These are phyloP conservation scores for Ptilonorhynchus violaceus DNA, from an alignment of 2,113 vertebrate genomes.

Conservation along the genomic window DNA sequence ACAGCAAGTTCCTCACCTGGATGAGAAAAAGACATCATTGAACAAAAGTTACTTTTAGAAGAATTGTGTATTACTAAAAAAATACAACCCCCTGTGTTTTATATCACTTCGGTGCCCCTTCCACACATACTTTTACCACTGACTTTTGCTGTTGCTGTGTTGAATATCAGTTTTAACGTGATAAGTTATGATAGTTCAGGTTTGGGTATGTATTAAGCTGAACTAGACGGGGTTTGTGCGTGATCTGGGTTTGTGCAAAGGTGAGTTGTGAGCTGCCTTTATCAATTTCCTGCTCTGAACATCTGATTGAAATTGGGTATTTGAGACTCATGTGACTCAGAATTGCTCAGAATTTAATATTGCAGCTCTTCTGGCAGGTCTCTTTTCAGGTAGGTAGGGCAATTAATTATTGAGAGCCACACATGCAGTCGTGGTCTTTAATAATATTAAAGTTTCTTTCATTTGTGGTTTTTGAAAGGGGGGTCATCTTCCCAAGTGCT, in stretches of 20 bases:
- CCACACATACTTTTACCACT: background rate
- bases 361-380: background rate
- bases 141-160: background rate
- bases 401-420: background rate
- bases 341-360: background rate
- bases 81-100: rapidly evolving
- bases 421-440: background rate
- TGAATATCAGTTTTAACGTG: rapidly evolving
- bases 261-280: background rate
- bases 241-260: background rate
- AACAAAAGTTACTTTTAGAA: background rate
- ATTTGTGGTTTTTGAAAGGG: background rate
- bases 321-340: rapidly evolving
- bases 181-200: rapidly evolving
- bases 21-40: background rate
- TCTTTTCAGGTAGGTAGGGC: background rate
- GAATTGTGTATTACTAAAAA: background rate
- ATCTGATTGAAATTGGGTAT: rapidly evolving
- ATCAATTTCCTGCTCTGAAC: background rate
- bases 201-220: rapidly evolving
- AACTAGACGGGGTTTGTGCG: background rate
- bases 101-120: background rate
- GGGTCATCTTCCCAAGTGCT: background rate
- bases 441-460: background rate
- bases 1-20: background rate